These are phyloP conservation scores for Holacanthus passer DNA, from an alignment of 2,113 vertebrate species.

Conservation along the genomic window DNA sequence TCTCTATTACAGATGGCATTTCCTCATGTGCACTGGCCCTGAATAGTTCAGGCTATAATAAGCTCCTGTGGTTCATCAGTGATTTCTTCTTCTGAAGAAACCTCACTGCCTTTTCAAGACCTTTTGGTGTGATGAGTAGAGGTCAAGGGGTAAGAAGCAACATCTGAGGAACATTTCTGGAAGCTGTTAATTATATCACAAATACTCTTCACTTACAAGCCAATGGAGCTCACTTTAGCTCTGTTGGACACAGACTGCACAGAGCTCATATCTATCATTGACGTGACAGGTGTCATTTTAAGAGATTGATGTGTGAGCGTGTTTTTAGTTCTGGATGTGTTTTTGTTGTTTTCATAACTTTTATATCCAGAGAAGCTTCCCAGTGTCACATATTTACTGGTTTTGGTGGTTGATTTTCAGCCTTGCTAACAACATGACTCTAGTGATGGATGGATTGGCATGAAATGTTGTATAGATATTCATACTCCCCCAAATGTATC, in stretches of 20 bases:
- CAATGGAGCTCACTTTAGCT: slow-evolving; percentile 37
- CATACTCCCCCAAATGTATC: background rate
- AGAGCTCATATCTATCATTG: slow-evolving; percentile 27
- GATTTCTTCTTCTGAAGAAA: slow-evolving; percentile 6
- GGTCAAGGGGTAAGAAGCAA: background rate
- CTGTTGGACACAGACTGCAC: slow-evolving; percentile 26
- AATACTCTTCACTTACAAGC: too few relatives aligned
- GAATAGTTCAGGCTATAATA: slow-evolving; percentile 31
- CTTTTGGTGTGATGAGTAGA: slow-evolving; percentile 10
- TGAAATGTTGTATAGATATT: too few relatives aligned
- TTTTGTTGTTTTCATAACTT: slow-evolving; percentile 21
- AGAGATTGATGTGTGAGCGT: slow-evolving; percentile 20
- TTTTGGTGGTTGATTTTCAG: background rate
- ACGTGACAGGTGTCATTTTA: slow-evolving; percentile 45
- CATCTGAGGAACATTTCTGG: background rate
- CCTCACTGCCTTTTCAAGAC: background rate
- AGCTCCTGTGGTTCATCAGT: slow-evolving; percentile 17
- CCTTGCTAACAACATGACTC: background rate
- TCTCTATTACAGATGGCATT: slow-evolving; percentile 19
- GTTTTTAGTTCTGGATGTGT: background rate
- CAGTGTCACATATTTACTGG: background rate
- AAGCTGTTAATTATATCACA: background rate
- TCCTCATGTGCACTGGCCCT: background rate
- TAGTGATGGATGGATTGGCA: background rate
- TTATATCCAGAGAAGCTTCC: background rate